Base-by-base conservation (phyloP, 2,888 invertebrate genomes). In the Pyrgus malvae region DNA sequence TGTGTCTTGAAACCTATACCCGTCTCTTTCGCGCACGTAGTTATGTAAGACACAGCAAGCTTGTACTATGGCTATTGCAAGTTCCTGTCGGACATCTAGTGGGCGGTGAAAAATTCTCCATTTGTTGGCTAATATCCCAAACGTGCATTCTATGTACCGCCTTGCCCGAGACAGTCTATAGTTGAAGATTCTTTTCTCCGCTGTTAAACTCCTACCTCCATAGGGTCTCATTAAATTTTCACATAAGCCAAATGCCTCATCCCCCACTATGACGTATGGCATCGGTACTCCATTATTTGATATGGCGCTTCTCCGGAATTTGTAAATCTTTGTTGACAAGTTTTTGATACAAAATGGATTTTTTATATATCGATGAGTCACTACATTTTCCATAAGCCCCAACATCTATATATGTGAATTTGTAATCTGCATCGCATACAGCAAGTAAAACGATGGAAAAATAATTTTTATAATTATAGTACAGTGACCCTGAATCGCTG, bases 361-460 rank as follows among this genome's bases (percentile, higher is more conserved):
- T 23, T 55, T 60, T 63, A 27, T 51, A 38, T 38, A 37, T 37
- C 12, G 37, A 37, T 16, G 37, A 37, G 33, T 33, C n/a, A n/a
- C n/a, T n/a, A n/a, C n/a, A n/a, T n/a, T n/a, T n/a, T n/a, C n/a
- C n/a, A n/a, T n/a, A n/a, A 33, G 33, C 33, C 11, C 33, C 33
- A 11, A 33, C 33, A 33, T 33, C 33, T 33, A 33, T 33, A 33
- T 33, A 33, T 33, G 33, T 33, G 33, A 33, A 33, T 12, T 33
- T 33, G 33, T 33, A 33, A 37, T 31, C 27, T 31, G 61, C 62
- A 57, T 66, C 63, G 50, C 57, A 55, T 56, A 62, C 41, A 46
- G 64, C 66, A 44, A 69, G 49, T 48, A 70, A 60, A 42, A 69
- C 63, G 40, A 65, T 63, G 37, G 66, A 68, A 58, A 63, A 66